A percentile compares a stretch with the other conserved stretches of the same genome.
Evolutionary conservation across 2,888 invertebrate genomes (phyloP).

Genomic region (Pogonocherus hispidulus): DNA sequence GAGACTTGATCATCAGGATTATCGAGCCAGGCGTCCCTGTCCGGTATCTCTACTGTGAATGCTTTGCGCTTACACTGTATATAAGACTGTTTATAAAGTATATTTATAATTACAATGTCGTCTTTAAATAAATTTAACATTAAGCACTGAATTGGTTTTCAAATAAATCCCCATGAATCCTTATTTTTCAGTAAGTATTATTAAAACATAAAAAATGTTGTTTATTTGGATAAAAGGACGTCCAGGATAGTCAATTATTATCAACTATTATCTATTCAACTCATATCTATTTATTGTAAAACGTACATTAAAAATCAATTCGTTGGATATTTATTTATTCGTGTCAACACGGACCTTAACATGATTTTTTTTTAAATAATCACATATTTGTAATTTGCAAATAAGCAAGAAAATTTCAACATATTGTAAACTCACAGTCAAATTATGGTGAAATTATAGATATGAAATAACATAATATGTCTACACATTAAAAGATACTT

Average conservation of each 20-base stretch:
- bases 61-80: no score
- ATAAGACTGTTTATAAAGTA: no score
- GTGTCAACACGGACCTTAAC: neutral
- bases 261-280: constrained; percentile 11
- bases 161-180: neutral
- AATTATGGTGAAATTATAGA: no score
- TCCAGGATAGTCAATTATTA: neutral
- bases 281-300: constrained; percentile 10
- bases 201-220: constrained; percentile 5
- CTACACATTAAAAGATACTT: no score
- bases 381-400: no score
- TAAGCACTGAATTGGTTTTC: neutral
- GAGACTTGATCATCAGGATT: no score
- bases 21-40: no score
- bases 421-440: no score
- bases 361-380: constrained; percentile 4
- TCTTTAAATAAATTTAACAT: neutral
- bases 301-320: constrained; percentile 27
- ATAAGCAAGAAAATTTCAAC: no score
- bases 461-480: no score
- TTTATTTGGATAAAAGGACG: constrained; percentile 13
- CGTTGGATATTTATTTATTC: neutral
- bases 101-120: no score
- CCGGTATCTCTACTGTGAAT: no score
- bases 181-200: neutral